Percentiles rank a stretch among this genome's conserved stretches.
phyloP scores from a whole-genome alignment of 92 coral and sea anemone genomes.

The Paragorgia papillata region DNA sequence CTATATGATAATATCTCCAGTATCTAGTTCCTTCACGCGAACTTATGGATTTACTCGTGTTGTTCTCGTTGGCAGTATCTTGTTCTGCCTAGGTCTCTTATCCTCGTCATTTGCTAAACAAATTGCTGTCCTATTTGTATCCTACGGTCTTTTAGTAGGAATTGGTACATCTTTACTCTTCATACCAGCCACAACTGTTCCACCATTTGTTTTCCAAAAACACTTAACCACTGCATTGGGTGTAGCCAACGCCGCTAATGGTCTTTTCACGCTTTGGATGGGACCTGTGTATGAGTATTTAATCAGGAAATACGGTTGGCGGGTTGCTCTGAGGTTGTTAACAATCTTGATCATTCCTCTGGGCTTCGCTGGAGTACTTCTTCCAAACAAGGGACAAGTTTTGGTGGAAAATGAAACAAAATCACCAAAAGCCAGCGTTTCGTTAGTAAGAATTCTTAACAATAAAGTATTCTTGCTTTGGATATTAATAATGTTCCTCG shows the following conservation, averaged over 20 bases:
- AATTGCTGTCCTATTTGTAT: not conserved
- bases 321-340: not conserved
- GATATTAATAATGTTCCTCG: not conserved
- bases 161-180: conserved; percentile 4
- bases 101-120: not conserved
- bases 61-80: not conserved
- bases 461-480: conserved; percentile 14
- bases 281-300: conserved; percentile 24
- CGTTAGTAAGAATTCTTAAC: not conserved
- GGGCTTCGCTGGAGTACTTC: not conserved
- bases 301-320: conserved; percentile 15
- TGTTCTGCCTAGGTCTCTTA: conserved; percentile 6
- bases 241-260: not conserved
- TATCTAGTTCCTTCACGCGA: conserved; percentile 1
- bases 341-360: not conserved
- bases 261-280: conserved; percentile 5
- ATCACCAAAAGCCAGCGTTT: not conserved
- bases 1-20: conserved; percentile 18
- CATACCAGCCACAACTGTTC: not conserved
- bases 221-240: conserved; percentile 13
- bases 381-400: conserved; percentile 1
- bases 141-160: conserved; percentile 15
- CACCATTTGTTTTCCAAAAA: not conserved
- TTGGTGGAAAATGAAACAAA: not conserved
- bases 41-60: not conserved